Evolutionary conservation across 2,113 vertebrate species (phyloP).

Genomic region (Chunga burmeisteri): DNA sequence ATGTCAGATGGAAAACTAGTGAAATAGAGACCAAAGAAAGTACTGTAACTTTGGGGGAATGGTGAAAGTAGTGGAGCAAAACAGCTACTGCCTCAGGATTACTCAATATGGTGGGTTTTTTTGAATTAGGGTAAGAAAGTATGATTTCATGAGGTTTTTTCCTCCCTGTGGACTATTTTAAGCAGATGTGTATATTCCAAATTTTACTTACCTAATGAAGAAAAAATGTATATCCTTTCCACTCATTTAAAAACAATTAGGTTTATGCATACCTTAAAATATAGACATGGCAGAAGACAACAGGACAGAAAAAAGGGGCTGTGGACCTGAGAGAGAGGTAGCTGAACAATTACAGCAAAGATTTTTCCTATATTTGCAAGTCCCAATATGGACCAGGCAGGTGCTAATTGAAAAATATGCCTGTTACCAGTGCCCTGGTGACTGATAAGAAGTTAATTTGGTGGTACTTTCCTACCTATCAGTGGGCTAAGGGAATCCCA

Average conservation of each 20-base stretch:
- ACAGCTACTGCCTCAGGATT: neutral
- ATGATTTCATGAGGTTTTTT: neutral
- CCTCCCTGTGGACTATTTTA: neutral
- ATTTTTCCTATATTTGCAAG: neutral
- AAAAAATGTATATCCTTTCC: neutral
- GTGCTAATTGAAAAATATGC: neutral
- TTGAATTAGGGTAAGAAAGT: neutral
- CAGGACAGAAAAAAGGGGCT: neutral
- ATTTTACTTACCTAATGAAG: neutral
- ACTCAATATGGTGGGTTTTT: rapidly evolving
- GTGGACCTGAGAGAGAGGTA: neutral
- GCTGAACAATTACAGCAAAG: neutral
- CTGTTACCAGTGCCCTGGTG: neutral
- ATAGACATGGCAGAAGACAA: neutral
- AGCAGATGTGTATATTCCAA: neutral
- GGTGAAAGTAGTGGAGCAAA: neutral
- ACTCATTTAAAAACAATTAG: neutral
- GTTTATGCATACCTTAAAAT: neutral
- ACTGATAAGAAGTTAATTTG: neutral
- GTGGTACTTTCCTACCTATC: neutral
- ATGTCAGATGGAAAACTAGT: neutral
- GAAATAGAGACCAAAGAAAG: neutral
- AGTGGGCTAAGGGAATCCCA: neutral
- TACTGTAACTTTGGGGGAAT: neutral
- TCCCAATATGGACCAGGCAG: neutral